Evolutionary conservation across 2,797 vertebrate species (phyloP).

Genomic region (Chelon labrosus): DNA sequence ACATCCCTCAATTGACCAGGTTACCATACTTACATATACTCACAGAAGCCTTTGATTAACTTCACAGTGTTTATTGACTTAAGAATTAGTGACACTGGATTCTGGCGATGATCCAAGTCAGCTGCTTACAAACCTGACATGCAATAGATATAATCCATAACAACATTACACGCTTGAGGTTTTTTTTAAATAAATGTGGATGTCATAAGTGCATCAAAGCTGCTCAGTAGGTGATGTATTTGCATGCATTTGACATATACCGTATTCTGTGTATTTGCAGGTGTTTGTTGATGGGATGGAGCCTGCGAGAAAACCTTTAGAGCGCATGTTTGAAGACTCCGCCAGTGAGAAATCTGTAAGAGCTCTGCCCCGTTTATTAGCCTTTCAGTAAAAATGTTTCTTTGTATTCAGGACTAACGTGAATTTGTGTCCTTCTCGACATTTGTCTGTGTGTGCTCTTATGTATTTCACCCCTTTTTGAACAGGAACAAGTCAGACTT

Average conservation of each 20-base stretch:
- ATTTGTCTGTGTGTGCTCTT: not conserved
- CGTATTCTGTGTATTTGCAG: slow-evolving; percentile 75
- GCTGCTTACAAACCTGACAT: not conserved
- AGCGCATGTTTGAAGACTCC: slow-evolving; percentile 90
- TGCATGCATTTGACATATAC: not conserved
- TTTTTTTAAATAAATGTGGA: not conserved
- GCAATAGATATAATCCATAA: not conserved
- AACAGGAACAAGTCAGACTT: not conserved
- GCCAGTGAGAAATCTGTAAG: slow-evolving; percentile 84
- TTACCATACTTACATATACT: slow-evolving; percentile 51
- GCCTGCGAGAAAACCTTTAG: slow-evolving; percentile 88
- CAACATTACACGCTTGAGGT: not conserved
- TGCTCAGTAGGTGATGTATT: not conserved
- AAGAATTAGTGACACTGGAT: not conserved
- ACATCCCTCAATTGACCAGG: slow-evolving; percentile 95
- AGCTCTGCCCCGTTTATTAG: not conserved
- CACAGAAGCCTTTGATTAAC: not conserved
- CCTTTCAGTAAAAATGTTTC: not conserved
- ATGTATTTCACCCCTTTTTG: not conserved
- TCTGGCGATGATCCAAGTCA: not conserved
- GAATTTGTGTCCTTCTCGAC: not conserved
- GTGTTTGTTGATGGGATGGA: slow-evolving; percentile 92
- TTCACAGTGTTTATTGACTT: not conserved
- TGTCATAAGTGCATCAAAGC: not conserved
- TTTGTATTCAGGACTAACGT: not conserved